Evolutionary conservation across 2,797 vertebrate species (phyloP), one percentile per base, ranked within the genome.

Genomic region (Hafferia zeledoni): DNA sequence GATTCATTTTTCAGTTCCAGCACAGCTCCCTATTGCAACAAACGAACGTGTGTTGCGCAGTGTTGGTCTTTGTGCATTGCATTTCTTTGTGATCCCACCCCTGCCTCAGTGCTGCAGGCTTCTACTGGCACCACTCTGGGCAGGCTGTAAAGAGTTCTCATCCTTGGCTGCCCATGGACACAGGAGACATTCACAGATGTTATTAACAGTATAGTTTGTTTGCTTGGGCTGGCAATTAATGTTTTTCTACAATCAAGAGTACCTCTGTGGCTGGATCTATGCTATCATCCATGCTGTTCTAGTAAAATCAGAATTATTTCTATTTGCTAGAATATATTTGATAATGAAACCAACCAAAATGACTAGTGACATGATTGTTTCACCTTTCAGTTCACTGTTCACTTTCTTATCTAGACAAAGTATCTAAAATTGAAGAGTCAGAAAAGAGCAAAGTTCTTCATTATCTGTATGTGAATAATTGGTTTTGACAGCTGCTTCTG

Each of bases 1-100:
- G 0, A 28, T 39, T 28, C 27, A 5, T n/a, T 60, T 12, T 23
- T 72, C 15, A 25, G 1, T 64, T 83, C 19, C 61, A 31, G 35
- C 46, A 7, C 35, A 59, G 22, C 22, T 49, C 18, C 39, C 56
- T 67, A 1, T 25, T 61, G 56, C 47, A 39, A 2, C 46, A 65
- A 74, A 31, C 18, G n/a, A 90, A 33, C 17, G 22, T 50, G 17
- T 87, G 0, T 57, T 61, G 74, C 18, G 43, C 28, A 17, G 15
- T 10, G 13, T n/a, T 59, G n/a, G 44, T 35, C 49, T 37, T 52
- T 39, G 31, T 5, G 1, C 0, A 0, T 25, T 65, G 31, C 13
- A 13, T 44, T 84, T 69, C 10, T 28, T 72, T 44, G 46, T 5
- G 1, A 3, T 60, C 18, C n/a, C 5, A 1, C 22, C 35, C 0